Percentiles rank a stretch among this genome's conserved stretches.
These are phyloP conservation scores for Dichetophora obliterata DNA, from an alignment of 2,888 invertebrate genomes.

Conservation along the genomic window DNA sequence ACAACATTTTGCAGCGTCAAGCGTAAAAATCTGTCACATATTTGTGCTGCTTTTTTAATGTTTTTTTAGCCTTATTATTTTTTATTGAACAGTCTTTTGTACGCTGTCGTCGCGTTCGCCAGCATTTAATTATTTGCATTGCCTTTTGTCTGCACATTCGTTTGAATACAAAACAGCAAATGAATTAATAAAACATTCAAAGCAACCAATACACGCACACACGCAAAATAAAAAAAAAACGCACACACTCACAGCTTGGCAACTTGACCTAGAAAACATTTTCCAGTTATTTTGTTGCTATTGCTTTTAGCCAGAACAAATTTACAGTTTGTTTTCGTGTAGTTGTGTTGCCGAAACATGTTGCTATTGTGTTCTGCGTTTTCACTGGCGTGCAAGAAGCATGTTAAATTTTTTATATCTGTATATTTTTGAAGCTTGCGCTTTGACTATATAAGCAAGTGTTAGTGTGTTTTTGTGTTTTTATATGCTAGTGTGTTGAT, in stretches of 20 bases:
- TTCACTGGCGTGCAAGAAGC: constrained; percentile 34
- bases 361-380: constrained; percentile 43
- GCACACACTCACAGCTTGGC: constrained; percentile 47
- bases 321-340: constrained; percentile 57
- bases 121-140: constrained; percentile 11
- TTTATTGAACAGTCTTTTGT: not conserved
- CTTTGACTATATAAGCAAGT: not conserved
- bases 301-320: constrained; percentile 51
- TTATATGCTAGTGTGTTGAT: constrained; percentile 1
- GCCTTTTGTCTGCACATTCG: constrained; percentile 12
- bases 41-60: constrained; percentile 14
- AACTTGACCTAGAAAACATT: constrained; percentile 69
- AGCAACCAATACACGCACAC: not conserved
- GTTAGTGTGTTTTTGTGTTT: constrained; percentile 9
- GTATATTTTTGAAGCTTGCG: constrained; percentile 37
- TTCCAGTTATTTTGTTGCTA: constrained; percentile 68
- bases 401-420: constrained; percentile 36
- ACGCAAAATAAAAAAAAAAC: not conserved
- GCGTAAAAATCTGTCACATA: not conserved
- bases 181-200: not conserved
- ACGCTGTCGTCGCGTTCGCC: constrained; percentile 1
- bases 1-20: not conserved
- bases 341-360: constrained; percentile 48
- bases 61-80: not conserved
- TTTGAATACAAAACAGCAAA: not conserved